phyloP scores from a whole-genome alignment of 2,113 vertebrate genomes.

The Nanger granti region DNA sequence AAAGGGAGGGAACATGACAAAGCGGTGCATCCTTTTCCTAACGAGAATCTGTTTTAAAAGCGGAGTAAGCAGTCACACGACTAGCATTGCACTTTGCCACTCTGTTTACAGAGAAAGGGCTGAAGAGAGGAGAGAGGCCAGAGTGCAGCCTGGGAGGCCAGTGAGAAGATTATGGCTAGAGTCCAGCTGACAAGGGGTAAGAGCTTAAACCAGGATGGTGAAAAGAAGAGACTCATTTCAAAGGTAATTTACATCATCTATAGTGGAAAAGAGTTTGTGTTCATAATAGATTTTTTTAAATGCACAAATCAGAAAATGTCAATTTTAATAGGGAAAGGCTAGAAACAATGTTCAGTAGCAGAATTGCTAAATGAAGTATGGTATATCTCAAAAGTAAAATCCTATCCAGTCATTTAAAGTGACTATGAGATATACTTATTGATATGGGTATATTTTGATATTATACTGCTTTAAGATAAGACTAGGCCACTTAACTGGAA shows the following conservation, averaged over 20 bases:
- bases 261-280: not conserved
- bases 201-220: not conserved
- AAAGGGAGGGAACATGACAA: not conserved
- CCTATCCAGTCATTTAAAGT: not conserved
- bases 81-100: slow-evolving; percentile 6
- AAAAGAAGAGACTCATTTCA: not conserved
- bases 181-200: not conserved
- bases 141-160: not conserved
- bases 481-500: not conserved
- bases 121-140: not conserved
- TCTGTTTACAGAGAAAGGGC: not conserved
- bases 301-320: not conserved
- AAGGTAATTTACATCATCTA: not conserved
- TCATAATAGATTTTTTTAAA: not conserved
- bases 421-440: not conserved
- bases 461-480: not conserved
- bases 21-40: not conserved
- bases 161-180: not conserved
- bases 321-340: not conserved
- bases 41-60: not conserved
- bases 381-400: not conserved
- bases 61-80: not conserved
- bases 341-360: not conserved
- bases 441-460: not conserved
- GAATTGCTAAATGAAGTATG: not conserved